phyloP scores from a whole-genome alignment of 2,888 invertebrate genomes.

The Drosophila peninsularis region DNA sequence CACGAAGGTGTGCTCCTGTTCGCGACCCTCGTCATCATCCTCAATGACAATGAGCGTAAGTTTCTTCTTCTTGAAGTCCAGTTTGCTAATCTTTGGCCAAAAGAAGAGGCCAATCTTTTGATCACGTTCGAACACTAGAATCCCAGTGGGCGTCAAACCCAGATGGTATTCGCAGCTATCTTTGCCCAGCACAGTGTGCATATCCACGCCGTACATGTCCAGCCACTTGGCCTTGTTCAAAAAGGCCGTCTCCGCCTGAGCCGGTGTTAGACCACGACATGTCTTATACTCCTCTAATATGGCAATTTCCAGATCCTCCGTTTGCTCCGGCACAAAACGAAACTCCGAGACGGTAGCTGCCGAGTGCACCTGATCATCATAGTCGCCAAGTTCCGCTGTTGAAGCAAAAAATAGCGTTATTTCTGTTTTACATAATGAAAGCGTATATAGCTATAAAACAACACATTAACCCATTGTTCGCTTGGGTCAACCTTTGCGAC shows the following conservation, averaged over 20 bases:
- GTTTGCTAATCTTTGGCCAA: slow-evolving; percentile 99
- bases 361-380: slow-evolving; percentile 95
- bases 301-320: slow-evolving; percentile 97
- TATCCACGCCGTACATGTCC: slow-evolving; percentile 99
- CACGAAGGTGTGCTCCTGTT: slow-evolving; percentile 99
- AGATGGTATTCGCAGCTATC: slow-evolving; percentile 98
- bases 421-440: background rate
- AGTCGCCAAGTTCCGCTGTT: slow-evolving; percentile 98
- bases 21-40: slow-evolving; percentile 98
- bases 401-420: background rate
- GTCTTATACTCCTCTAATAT: slow-evolving; percentile 96
- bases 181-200: slow-evolving; percentile 98
- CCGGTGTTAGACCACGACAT: slow-evolving; percentile 94
- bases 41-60: slow-evolving; percentile 98
- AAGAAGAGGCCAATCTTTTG: slow-evolving; percentile 99
- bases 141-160: slow-evolving; percentile 98
- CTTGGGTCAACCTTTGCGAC: slow-evolving; percentile 4
- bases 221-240: slow-evolving; percentile 98
- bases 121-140: slow-evolving; percentile 97
- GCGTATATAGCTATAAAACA: slow-evolving; percentile 14
- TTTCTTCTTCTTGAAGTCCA: slow-evolving; percentile 99
- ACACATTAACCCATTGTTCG: slow-evolving; percentile 23
- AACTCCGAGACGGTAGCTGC: slow-evolving; percentile 99
- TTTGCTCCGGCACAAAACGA: slow-evolving; percentile 97
- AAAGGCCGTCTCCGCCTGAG: slow-evolving; percentile 97